phyloP scores from a whole-genome alignment of 2,797 vertebrate genomes.

The Etheostoma nigrum region DNA sequence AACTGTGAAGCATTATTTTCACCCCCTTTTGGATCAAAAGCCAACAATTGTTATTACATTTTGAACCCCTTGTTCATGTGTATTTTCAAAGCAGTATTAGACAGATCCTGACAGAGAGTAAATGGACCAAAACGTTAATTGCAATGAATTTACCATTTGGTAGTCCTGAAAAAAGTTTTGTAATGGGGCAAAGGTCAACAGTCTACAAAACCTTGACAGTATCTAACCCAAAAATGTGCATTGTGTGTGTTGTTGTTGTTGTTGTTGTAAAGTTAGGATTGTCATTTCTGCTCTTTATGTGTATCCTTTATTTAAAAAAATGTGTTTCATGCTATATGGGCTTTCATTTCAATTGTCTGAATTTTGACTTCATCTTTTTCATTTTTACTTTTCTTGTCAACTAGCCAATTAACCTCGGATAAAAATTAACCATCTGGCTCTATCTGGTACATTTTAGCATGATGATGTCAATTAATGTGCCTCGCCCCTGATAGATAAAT shows the following conservation, averaged over 20 bases:
- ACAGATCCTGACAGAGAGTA: background rate
- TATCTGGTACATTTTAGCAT: background rate
- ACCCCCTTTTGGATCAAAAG: background rate
- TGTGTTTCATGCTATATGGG: background rate
- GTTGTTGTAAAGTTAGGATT: background rate
- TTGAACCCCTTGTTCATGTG: background rate
- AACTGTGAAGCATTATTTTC: slow-evolving; percentile 6
- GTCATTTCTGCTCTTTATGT: background rate
- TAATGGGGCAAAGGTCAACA: slow-evolving; percentile 39
- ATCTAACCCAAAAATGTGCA: slow-evolving; percentile 14
- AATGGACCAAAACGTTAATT: background rate
- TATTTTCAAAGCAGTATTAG: slow-evolving; percentile 15
- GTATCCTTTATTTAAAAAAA: background rate
- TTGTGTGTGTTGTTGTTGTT: background rate
- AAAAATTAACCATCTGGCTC: background rate
- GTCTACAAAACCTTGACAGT: slow-evolving; percentile 45
- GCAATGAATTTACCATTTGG: slow-evolving; percentile 19
- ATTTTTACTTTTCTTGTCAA: background rate
- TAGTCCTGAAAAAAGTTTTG: slow-evolving; percentile 19
- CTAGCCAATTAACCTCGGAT: background rate
- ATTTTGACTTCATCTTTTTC: background rate
- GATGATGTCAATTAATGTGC: background rate
- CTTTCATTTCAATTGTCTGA: background rate
- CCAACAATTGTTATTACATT: background rate
- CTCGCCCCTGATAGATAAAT: background rate